Percentiles rank a stretch among this genome's conserved stretches.
phyloP scores from a whole-genome alignment of 2,888 invertebrate species.

The Ormia ochracea region DNA sequence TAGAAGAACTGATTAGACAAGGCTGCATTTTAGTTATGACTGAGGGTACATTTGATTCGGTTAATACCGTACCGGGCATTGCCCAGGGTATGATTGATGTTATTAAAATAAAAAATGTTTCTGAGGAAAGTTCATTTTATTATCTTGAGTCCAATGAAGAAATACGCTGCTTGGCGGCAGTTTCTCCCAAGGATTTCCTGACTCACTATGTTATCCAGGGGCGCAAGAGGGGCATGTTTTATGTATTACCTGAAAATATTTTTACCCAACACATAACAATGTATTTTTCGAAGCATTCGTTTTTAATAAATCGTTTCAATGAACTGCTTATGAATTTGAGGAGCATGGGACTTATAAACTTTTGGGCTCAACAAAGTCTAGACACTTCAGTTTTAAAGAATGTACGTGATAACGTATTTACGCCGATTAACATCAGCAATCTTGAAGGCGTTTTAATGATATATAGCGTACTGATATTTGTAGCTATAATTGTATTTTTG shows the following conservation, averaged over 20 bases:
- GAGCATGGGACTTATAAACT: constrained; percentile 63
- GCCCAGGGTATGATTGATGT: constrained; percentile 33
- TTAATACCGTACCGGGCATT: constrained; percentile 47
- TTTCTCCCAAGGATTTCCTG: constrained; percentile 61
- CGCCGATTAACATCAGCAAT: constrained; percentile 18
- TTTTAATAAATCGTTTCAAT: constrained; percentile 63
- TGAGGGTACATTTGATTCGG: constrained; percentile 45
- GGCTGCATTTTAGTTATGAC: constrained; percentile 62
- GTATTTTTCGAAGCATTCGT: constrained; percentile 66
- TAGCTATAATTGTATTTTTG: constrained; percentile 22
- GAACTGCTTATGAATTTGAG: constrained; percentile 61
- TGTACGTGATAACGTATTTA: neutral
- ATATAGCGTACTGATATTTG: constrained; percentile 17
- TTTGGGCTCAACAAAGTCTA: constrained; percentile 61
- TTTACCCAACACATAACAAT: constrained; percentile 65
- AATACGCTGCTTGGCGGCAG: constrained; percentile 12
- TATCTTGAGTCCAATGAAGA: constrained; percentile 39
- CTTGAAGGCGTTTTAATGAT: constrained; percentile 51
- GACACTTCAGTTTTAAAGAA: constrained; percentile 36
- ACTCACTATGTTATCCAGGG: constrained; percentile 57
- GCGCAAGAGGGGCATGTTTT: constrained; percentile 54
- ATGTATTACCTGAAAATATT: constrained; percentile 63
- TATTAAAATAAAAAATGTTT: constrained; percentile 48
- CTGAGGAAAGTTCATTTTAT: constrained; percentile 49
- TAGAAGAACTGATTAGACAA: constrained; percentile 49